These are phyloP conservation scores for Lissonota sp. DNA, from an alignment of 2,888 invertebrate genomes.

Conservation along the genomic window DNA sequence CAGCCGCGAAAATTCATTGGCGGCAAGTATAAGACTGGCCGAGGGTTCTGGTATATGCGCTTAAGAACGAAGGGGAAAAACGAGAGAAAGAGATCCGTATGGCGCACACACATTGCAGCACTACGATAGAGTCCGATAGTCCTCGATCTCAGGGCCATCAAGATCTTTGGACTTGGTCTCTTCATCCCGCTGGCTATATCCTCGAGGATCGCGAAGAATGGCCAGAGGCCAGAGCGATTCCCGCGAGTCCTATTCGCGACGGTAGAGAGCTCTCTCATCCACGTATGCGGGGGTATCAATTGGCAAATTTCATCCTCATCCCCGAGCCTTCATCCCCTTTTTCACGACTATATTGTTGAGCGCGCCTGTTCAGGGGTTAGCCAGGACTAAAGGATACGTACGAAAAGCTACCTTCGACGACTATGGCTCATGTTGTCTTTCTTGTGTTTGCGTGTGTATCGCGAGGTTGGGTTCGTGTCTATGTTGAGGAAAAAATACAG, in stretches of 20 bases:
- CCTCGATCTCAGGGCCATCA: slow-evolving; percentile 41
- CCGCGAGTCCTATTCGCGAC: slow-evolving; percentile 78
- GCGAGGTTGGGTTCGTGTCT: neutral
- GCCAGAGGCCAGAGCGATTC: slow-evolving; percentile 63
- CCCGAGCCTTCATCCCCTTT: neutral
- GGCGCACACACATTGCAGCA: slow-evolving; percentile 7
- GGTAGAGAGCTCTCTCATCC: slow-evolving; percentile 63
- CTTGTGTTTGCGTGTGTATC: too few species aligned
- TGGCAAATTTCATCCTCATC: slow-evolving; percentile 70
- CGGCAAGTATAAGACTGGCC: slow-evolving; percentile 22
- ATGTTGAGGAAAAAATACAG: neutral
- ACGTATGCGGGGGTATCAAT: slow-evolving; percentile 78
- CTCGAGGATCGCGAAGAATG: slow-evolving; percentile 46
- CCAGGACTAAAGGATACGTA: slow-evolving; percentile 29
- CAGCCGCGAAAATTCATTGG: slow-evolving; percentile 60
- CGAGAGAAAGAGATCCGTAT: slow-evolving; percentile 6
- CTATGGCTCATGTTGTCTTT: too few species aligned
- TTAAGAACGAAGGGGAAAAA: slow-evolving; percentile 8
- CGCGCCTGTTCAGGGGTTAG: neutral
- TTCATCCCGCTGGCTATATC: neutral
- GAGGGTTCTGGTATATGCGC: neutral
- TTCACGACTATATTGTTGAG: slow-evolving; percentile 20
- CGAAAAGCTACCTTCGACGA: neutral
- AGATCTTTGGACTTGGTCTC: slow-evolving; percentile 3
- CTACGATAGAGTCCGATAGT: slow-evolving; percentile 18